Evolutionary conservation across 2,797 vertebrate genomes (phyloP).

Genomic region (Halcyon badia): DNA sequence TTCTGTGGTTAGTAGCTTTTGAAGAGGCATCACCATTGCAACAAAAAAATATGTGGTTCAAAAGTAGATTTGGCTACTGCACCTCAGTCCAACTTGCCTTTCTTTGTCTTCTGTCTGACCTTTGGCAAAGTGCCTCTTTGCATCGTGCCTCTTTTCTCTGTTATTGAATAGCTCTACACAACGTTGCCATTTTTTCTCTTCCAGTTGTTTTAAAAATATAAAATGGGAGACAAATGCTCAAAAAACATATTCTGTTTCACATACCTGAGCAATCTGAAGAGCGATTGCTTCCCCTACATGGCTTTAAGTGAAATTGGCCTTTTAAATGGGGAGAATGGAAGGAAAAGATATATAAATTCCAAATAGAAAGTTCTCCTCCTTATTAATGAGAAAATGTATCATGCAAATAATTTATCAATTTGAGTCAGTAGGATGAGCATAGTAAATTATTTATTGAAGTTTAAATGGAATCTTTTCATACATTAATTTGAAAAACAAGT

Average conservation of each 20-base stretch:
- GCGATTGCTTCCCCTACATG: neutral
- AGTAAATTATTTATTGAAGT: constrained; percentile 78
- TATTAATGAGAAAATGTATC: constrained; percentile 64
- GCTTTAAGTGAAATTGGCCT: constrained; percentile 32
- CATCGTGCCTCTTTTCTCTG: neutral
- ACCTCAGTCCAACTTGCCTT: neutral
- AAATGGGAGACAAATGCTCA: neutral
- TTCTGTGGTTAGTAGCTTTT: neutral
- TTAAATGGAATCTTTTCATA: constrained; percentile 76
- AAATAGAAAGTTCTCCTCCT: constrained; percentile 33
- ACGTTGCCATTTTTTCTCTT: neutral
- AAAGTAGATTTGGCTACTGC: neutral
- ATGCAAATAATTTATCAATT: constrained; percentile 73
- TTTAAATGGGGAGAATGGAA: constrained; percentile 11
- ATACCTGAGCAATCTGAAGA: neutral
- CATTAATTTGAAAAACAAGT: constrained; percentile 79
- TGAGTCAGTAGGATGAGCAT: constrained; percentile 54
- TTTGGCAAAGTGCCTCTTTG: neutral
- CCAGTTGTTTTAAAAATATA: neutral
- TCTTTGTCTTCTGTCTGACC: neutral
- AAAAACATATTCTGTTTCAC: neutral
- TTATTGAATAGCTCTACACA: neutral
- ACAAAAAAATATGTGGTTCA: neutral
- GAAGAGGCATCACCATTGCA: neutral
- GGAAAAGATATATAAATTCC: constrained; percentile 26